Evolutionary conservation across 2,797 vertebrate genomes (phyloP), one percentile per base, ranked within the genome.

Genomic region (Cirrhinus mrigala): DNA sequence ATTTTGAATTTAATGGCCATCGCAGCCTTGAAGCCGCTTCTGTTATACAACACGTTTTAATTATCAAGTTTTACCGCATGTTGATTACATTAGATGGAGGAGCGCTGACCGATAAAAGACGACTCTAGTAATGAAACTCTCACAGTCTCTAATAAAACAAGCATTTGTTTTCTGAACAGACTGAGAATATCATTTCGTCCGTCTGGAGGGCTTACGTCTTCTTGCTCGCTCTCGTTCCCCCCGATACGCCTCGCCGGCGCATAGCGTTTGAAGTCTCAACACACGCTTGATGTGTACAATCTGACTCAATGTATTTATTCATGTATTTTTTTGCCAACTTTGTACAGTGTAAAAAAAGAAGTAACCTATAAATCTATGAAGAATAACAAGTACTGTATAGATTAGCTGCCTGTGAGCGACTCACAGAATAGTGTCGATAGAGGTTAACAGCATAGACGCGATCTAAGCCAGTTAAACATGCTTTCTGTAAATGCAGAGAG

Each of bases 341-440:
- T 96, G 95, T 96, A 96, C 94, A 96, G 95, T 96, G 95, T 96
- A 96, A 94, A 96, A 95, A 96, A 94, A 80, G 40, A 73, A 74
- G 46, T 27, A 48, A 94, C 94, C 92, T 95, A 95, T 95, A 95
- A 94, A 95, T 95, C 95, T 95, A 94, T 94, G 93, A 95, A 94
- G 92, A 94, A 94, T 93, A 91, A 95, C 93, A 9, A 94, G 94
- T 96, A 95, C 95, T 96, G 95, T 96, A 96, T 96, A 96, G 95
- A 95, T 95, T 96, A 96, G 96, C 94, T 94, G 94, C 95, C 94
- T 95, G 93, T 94, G 94, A 92, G 88, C 93, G 94, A 95, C 94
- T 93, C 94, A 93, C 94, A 94, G 94, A 94, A 95, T 95, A 94
- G 94, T 93, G 93, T 94, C 94, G 93, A 94, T 96, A 95, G 94